These are phyloP conservation scores for Pantala flavescens DNA, from an alignment of 1,140 invertebrate species.

Conservation along the genomic window DNA sequence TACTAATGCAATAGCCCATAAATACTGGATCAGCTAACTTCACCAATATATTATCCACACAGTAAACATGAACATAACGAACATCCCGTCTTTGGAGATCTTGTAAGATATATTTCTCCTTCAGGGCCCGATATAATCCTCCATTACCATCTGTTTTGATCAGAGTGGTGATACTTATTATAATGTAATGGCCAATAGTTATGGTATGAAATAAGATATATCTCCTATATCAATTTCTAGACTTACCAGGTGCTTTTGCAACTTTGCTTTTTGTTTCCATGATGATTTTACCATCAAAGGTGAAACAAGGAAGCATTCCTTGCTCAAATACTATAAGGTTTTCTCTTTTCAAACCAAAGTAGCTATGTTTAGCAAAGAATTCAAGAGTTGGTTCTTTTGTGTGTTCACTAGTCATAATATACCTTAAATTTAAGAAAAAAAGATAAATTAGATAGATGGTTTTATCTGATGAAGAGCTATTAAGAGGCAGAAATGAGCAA, in stretches of 20 bases:
- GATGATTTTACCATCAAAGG: slow-evolving; percentile 89
- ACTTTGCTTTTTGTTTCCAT: slow-evolving; percentile 55
- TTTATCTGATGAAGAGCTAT: neutral
- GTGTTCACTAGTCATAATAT: slow-evolving; percentile 97
- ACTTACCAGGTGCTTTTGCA: slow-evolving; percentile 59
- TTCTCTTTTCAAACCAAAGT: slow-evolving; percentile 76
- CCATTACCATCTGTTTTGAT: slow-evolving; percentile 81
- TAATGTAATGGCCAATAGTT: no score
- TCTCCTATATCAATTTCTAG: neutral
- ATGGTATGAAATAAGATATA: no score
- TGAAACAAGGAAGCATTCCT: slow-evolving; percentile 85
- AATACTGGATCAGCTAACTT: slow-evolving; percentile 97
- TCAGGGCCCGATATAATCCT: slow-evolving; percentile 81
- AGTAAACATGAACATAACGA: slow-evolving; percentile 89
- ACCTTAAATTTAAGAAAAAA: slow-evolving; percentile 37
- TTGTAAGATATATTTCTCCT: slow-evolving; percentile 61
- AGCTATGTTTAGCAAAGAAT: slow-evolving; percentile 72
- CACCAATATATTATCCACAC: slow-evolving; percentile 97
- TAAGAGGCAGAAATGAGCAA: neutral
- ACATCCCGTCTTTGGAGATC: slow-evolving; percentile 75
- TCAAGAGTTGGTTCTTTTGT: slow-evolving; percentile 75
- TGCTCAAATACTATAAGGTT: slow-evolving; percentile 88
- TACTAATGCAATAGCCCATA: slow-evolving; percentile 85
- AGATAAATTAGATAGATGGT: neutral
- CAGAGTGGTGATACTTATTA: neutral